Percentiles rank a stretch among this genome's conserved stretches.
Evolutionary conservation across 2,888 invertebrate genomes (phyloP).

Genomic region (Trypoxylon attenuatum): DNA sequence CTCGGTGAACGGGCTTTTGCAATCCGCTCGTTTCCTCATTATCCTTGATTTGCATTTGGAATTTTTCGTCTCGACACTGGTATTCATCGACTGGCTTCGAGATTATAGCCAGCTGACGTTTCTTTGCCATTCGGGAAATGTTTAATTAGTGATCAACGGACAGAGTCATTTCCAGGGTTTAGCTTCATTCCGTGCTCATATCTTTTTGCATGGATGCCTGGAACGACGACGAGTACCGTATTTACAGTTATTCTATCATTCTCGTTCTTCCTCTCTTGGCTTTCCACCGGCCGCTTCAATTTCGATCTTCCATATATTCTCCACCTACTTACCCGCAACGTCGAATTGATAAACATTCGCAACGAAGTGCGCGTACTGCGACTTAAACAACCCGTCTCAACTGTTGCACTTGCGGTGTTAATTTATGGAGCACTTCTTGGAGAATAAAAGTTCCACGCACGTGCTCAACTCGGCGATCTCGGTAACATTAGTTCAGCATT

Average conservation of each 20-base stretch:
- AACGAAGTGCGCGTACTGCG: no score
- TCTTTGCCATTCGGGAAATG: slow-evolving; percentile 13
- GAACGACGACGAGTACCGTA: not conserved
- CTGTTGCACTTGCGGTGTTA: no score
- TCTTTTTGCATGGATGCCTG: slow-evolving; percentile 5
- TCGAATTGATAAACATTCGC: no score
- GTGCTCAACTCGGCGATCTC: slow-evolving; percentile 11
- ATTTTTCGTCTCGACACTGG: no score
- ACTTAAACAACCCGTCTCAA: no score
- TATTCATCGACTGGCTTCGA: no score
- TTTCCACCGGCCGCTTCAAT: not conserved
- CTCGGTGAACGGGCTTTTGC: no score
- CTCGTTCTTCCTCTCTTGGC: no score
- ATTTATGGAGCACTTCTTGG: slow-evolving; percentile 10
- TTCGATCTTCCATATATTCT: not conserved
- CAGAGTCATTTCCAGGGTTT: not conserved
- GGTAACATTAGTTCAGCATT: slow-evolving; percentile 39
- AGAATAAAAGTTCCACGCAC: slow-evolving; percentile 31
- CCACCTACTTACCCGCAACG: no score
- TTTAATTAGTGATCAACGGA: slow-evolving; percentile 19
- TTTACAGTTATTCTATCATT: slow-evolving; percentile 32
- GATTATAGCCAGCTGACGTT: no score
- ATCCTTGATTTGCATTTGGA: no score
- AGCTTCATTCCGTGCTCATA: not conserved
- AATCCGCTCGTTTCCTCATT: no score